Evolutionary conservation across 2,113 vertebrate species (phyloP).

Genomic region (Microcebus murinus): DNA sequence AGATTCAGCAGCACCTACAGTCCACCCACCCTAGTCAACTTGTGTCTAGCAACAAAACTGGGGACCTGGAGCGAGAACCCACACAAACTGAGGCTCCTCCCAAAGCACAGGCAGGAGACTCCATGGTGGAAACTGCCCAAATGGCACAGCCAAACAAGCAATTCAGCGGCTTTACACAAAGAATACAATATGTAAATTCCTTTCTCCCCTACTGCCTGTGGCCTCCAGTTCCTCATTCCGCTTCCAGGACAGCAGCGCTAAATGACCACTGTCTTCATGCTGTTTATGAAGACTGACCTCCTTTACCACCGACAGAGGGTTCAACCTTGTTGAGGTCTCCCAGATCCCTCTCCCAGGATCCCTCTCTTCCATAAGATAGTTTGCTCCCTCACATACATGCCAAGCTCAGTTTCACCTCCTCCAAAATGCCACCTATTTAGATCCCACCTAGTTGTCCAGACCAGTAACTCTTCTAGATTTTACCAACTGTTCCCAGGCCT

Average conservation of each 20-base stretch:
- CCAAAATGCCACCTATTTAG: background rate
- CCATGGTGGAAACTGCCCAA: background rate
- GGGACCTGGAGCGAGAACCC: background rate
- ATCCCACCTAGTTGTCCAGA: background rate
- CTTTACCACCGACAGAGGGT: background rate
- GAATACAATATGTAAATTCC: background rate
- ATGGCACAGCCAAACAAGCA: background rate
- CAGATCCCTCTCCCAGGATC: background rate
- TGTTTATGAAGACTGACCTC: background rate
- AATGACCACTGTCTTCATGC: background rate
- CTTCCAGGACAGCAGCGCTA: background rate
- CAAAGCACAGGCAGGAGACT: background rate
- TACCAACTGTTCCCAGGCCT: background rate
- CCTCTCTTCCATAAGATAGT: background rate
- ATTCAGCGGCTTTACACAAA: background rate
- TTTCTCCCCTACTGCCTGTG: background rate
- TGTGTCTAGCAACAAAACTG: background rate
- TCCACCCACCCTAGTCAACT: background rate
- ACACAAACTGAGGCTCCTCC: background rate
- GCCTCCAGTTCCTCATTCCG: background rate
- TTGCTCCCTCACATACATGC: background rate
- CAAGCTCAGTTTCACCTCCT: background rate
- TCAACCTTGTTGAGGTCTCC: background rate
- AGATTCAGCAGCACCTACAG: fast-evolving
- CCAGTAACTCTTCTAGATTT: background rate